A percentile compares a stretch with the other conserved stretches of the same genome.
Conservation (phyloP, 1,140 invertebrate genomes). For the Megalopta genalis region DNA sequence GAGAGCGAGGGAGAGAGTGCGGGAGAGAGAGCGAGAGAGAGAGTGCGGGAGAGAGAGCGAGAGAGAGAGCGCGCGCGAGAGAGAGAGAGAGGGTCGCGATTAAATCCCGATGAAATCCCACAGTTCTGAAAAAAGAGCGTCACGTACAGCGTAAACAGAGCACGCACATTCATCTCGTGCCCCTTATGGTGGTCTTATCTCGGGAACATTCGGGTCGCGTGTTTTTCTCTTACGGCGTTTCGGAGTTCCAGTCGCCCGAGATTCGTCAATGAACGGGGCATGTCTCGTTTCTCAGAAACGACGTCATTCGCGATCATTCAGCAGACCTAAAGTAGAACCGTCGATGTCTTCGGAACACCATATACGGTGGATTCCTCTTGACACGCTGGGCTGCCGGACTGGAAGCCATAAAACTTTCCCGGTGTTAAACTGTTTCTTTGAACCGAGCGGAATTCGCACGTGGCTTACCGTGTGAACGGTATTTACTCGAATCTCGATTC, state of each 20-base stretch:
- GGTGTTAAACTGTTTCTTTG: not conserved
- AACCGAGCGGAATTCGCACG: not conserved
- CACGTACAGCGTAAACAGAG: slow-evolving; percentile 20
- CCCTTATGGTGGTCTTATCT: not conserved
- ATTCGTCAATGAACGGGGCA: slow-evolving; percentile 15
- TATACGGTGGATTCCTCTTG: not conserved
- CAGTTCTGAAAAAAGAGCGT: not conserved
- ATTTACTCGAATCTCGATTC: too few relatives aligned
- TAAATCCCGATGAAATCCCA: not conserved
- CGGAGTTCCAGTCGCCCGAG: not conserved
- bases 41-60: too few relatives aligned
- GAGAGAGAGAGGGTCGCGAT: too few relatives aligned
- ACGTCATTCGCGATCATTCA: not conserved
- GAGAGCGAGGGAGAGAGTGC: too few relatives aligned
- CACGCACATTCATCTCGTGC: not conserved
- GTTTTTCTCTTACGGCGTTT: not conserved
- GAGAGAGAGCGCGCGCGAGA: too few relatives aligned
- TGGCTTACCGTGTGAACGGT: not conserved
- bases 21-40: too few relatives aligned
- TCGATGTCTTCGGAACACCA: not conserved
- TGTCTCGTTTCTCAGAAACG: slow-evolving; percentile 7
- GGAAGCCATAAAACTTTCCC: not conserved
- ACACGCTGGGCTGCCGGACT: not conserved
- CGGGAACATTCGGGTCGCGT: slow-evolving; percentile 1
- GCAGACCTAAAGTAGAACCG: not conserved